Conservation (phyloP, 2,797 vertebrate genomes). For the Lerista edwardsae region DNA sequence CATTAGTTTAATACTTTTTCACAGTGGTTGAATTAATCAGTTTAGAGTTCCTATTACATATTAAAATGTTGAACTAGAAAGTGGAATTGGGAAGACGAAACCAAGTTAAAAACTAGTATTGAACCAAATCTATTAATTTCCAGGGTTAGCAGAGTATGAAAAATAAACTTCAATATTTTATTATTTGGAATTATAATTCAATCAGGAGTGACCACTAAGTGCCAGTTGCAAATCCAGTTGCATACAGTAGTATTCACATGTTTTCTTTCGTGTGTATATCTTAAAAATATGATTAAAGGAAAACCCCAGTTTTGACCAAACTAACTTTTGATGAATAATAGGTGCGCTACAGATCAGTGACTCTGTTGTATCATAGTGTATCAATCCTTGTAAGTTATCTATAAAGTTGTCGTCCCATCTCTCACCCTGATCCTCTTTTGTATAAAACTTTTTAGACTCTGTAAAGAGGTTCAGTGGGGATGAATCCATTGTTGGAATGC, state of each 20-base stretch:
- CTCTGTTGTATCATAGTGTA: not conserved
- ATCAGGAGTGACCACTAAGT: not conserved
- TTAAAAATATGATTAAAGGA: not conserved
- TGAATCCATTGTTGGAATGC: not conserved
- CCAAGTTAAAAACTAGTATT: not conserved
- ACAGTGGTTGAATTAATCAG: not conserved
- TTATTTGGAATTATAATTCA: not conserved
- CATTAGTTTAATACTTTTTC: not conserved
- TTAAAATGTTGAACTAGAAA: not conserved
- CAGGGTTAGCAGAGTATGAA: not conserved
- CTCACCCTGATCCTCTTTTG: not conserved
- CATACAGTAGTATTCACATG: too few species aligned
- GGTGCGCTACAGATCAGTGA: not conserved
- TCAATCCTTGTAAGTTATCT: not conserved
- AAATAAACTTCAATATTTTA: not conserved
- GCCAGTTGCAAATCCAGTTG: not conserved
- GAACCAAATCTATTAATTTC: conserved; percentile 16
- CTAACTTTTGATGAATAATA: not conserved
- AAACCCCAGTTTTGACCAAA: not conserved
- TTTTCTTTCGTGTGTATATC: too few species aligned
- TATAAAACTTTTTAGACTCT: not conserved
- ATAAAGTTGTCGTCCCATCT: not conserved
- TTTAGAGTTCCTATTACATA: not conserved
- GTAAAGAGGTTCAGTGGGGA: not conserved
- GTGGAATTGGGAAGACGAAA: too few species aligned